Percentiles rank a stretch among this genome's conserved stretches.
Conservation (phyloP, 2,797 vertebrate species). For the Mormyrus hasselquistii region DNA sequence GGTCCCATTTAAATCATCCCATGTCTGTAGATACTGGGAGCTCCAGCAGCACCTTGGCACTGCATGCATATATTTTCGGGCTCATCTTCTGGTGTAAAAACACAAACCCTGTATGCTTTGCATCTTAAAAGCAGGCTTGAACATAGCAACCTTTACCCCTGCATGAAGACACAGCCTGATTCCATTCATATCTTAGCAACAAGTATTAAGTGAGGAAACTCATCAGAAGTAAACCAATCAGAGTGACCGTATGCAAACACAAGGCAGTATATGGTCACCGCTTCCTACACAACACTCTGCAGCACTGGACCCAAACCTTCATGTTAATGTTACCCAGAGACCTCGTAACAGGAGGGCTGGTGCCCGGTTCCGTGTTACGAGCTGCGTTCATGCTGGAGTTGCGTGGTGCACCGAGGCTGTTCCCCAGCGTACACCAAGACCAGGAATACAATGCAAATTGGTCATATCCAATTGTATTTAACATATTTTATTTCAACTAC, state of each 20-base stretch:
- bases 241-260: background rate
- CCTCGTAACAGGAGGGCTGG: background rate
- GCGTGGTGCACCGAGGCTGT: background rate
- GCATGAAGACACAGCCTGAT: background rate
- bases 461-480: background rate
- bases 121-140: background rate
- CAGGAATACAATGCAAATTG: background rate
- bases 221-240: background rate
- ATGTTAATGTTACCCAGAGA: background rate
- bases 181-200: background rate
- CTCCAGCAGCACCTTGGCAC: background rate
- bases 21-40: conserved; percentile 1
- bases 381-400: background rate
- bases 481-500: conserved; percentile 2
- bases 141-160: background rate
- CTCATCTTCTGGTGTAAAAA: background rate
- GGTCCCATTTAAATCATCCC: conserved; percentile 33
- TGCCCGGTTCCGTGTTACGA: background rate
- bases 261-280: background rate
- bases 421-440: background rate
- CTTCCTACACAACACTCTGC: background rate
- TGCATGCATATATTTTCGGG: background rate
- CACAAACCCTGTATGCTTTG: background rate
- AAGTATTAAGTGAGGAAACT: background rate
- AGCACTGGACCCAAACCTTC: background rate